Evolutionary conservation across 2,888 invertebrate species (phyloP).

Genomic region (Diadromus collaris): DNA sequence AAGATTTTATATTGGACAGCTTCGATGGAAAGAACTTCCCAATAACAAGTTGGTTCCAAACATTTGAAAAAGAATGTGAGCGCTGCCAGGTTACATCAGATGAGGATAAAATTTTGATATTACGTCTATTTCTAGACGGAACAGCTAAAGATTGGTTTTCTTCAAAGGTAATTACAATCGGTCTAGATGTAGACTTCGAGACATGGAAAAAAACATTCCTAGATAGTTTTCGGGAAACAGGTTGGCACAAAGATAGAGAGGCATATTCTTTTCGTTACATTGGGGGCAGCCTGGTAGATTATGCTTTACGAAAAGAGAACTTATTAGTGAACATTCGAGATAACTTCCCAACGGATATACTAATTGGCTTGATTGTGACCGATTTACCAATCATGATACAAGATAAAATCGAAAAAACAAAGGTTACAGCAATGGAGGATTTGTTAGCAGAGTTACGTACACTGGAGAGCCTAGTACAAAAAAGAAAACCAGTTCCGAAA

Average conservation of each 20-base stretch:
- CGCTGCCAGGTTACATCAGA: slow-evolving; percentile 52
- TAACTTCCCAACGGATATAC: slow-evolving; percentile 45
- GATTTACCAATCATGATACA: slow-evolving; percentile 44
- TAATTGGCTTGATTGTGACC: slow-evolving; percentile 40
- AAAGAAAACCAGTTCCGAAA: slow-evolving; percentile 27
- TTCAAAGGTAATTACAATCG: slow-evolving; percentile 56
- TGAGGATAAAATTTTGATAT: slow-evolving; percentile 54
- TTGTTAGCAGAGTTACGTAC: slow-evolving; percentile 43
- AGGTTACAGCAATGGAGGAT: slow-evolving; percentile 38
- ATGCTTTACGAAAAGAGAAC: slow-evolving; percentile 57
- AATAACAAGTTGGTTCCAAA: slow-evolving; percentile 52
- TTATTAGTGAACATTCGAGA: slow-evolving; percentile 52
- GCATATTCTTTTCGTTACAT: slow-evolving; percentile 55
- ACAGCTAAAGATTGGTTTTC: slow-evolving; percentile 57
- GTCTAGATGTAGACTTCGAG: slow-evolving; percentile 48
- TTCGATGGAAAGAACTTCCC: slow-evolving; percentile 56
- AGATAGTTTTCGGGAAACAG: slow-evolving; percentile 55
- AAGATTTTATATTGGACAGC: slow-evolving; percentile 52
- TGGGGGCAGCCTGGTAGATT: slow-evolving; percentile 53
- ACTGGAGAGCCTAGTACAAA: slow-evolving; percentile 38
- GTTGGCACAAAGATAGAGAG: slow-evolving; percentile 52
- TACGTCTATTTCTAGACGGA: slow-evolving; percentile 51
- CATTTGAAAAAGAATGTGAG: slow-evolving; percentile 57
- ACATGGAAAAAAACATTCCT: slow-evolving; percentile 52
- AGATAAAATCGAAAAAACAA: slow-evolving; percentile 46